Percentiles rank a stretch among this genome's conserved stretches.
Evolutionary conservation across 2,113 vertebrate species (phyloP).

Genomic region (Nothobranchius furzeri): DNA sequence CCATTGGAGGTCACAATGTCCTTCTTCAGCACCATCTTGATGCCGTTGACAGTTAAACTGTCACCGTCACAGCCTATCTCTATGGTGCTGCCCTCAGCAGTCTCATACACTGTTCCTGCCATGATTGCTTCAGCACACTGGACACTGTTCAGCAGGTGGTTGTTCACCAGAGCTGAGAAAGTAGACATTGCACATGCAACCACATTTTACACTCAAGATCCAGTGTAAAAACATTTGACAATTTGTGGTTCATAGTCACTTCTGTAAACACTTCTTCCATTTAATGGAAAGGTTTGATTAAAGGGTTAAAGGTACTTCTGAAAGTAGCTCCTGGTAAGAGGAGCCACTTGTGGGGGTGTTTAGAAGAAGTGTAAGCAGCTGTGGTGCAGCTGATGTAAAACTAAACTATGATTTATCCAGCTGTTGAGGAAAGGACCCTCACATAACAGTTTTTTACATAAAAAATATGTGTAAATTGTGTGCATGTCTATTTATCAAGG

Average conservation of each 20-base stretch:
- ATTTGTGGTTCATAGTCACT: no score
- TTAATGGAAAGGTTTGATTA: no score
- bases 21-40: slow-evolving; percentile 95
- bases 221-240: no score
- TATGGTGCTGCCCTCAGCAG: slow-evolving; percentile 87
- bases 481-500: not conserved
- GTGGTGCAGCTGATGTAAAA: not conserved
- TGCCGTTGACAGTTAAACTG: slow-evolving; percentile 91
- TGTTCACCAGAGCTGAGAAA: slow-evolving; percentile 87
- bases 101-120: slow-evolving; percentile 86
- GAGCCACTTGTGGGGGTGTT: not conserved
- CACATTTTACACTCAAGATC: no score
- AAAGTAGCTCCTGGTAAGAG: not conserved
- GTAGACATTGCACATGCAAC: no score
- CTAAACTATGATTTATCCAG: not conserved
- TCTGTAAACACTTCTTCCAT: no score
- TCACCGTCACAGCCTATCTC: slow-evolving; percentile 93
- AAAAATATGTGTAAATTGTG: not conserved
- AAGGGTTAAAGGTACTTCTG: not conserved
- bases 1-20: slow-evolving; percentile 95
- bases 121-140: slow-evolving; percentile 96
- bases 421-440: not conserved
- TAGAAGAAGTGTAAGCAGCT: not conserved
- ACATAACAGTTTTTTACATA: not conserved
- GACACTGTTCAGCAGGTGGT: slow-evolving; percentile 88